These are phyloP conservation scores for Ridgeia piscesae DNA, from an alignment of 1,140 invertebrate genomes.

Conservation along the genomic window DNA sequence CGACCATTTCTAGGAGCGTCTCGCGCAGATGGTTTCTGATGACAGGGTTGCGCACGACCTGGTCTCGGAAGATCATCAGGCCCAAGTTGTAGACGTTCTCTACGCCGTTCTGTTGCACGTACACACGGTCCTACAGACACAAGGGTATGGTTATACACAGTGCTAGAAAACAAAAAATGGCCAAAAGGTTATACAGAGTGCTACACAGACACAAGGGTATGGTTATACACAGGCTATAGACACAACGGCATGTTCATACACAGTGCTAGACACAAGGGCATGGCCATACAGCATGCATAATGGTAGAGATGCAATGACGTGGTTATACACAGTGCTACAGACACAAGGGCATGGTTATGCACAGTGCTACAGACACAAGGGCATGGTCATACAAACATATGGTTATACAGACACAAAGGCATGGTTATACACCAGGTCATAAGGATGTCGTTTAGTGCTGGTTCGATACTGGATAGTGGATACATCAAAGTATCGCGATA, in stretches of 20 bases:
- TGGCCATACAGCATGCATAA: neutral
- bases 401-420: too few relatives aligned
- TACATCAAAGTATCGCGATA: too few relatives aligned
- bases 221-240: too few relatives aligned
- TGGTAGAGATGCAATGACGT: too few relatives aligned
- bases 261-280: conserved; percentile 63
- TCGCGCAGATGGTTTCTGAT: conserved; percentile 92
- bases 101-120: conserved; percentile 97
- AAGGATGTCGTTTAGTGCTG: too few relatives aligned
- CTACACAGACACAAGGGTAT: too few relatives aligned
- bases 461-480: too few relatives aligned
- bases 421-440: too few relatives aligned
- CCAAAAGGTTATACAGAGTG: neutral
- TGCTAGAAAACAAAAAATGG: conserved; percentile 27
- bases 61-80: conserved; percentile 96
- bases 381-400: too few relatives aligned
- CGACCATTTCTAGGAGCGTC: conserved; percentile 92
- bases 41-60: conserved; percentile 90
- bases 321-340: too few relatives aligned
- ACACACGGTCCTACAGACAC: conserved; percentile 80
- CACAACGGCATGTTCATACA: conserved; percentile 61
- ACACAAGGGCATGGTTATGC: too few relatives aligned
- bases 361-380: too few relatives aligned
- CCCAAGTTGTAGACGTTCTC: conserved; percentile 99
- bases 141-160: conserved; percentile 7